Percentiles rank a stretch among this genome's conserved stretches.
phyloP scores from a whole-genome alignment of 92 coral and sea anemone species.

The Porites divaricata region DNA sequence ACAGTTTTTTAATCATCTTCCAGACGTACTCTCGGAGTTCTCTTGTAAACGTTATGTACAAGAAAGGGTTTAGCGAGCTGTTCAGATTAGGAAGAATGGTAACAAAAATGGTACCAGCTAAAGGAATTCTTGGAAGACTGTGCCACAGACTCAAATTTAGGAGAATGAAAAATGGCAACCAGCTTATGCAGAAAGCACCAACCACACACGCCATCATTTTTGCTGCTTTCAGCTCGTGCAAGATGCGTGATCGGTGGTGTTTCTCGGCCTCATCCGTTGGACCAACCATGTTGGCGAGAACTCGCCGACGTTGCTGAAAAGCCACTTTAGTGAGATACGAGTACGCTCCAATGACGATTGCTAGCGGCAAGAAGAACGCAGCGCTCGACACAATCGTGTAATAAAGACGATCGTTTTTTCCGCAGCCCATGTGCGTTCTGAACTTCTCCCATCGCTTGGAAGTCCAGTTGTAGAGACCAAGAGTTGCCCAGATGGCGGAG shows the following conservation, averaged over 20 bases:
- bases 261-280: conserved; percentile 19
- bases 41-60: conserved; percentile 81
- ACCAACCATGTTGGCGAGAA: conserved; percentile 47
- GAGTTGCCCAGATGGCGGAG: conserved; percentile 68
- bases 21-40: conserved; percentile 63
- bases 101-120: conserved; percentile 37
- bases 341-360: conserved; percentile 65
- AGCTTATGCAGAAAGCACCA: conserved; percentile 71
- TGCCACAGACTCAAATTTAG: conserved; percentile 71
- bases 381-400: conserved; percentile 72
- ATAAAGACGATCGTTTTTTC: conserved; percentile 69
- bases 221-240: conserved; percentile 77
- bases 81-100: conserved; percentile 78
- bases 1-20: conserved; percentile 16
- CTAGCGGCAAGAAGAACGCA: conserved; percentile 75
- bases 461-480: conserved; percentile 81
- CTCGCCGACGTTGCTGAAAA: conserved; percentile 57
- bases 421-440: conserved; percentile 35
- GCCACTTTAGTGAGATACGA: conserved; percentile 80
- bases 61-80: conserved; percentile 77
- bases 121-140: conserved; percentile 9
- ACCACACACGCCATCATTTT: conserved; percentile 88
- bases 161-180: conserved; percentile 83
- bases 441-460: conserved; percentile 48
- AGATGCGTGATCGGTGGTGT: conserved; percentile 51